These are phyloP conservation scores for Pluvialis apricaria DNA, from an alignment of 2,113 vertebrate species.

Conservation along the genomic window DNA sequence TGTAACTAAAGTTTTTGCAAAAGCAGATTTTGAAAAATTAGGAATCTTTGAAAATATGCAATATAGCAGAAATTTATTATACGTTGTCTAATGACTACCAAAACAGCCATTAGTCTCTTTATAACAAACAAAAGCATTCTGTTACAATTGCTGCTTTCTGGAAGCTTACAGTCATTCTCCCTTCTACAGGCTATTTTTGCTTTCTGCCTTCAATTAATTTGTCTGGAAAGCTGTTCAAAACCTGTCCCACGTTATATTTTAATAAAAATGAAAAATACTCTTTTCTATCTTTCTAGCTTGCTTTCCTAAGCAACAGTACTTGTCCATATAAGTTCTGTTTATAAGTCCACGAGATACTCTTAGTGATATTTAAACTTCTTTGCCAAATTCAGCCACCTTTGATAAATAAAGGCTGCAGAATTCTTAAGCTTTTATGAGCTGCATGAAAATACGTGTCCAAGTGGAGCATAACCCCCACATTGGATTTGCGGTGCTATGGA, in stretches of 20 bases:
- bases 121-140: conserved; percentile 3
- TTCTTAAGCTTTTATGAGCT: not conserved
- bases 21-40: conserved; percentile 10
- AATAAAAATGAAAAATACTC: not conserved
- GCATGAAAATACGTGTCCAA: not conserved
- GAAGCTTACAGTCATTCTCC: not conserved
- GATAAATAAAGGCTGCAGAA: not conserved
- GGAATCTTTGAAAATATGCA: not conserved
- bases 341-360: not conserved
- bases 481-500: not conserved
- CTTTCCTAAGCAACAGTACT: not conserved
- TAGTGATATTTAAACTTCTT: not conserved
- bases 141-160: not conserved
- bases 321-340: not conserved
- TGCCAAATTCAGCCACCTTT: not conserved
- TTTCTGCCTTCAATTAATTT: conserved; percentile 23
- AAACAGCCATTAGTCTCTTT: not conserved
- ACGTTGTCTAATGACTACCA: not conserved
- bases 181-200: not conserved
- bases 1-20: not conserved
- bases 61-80: not conserved
- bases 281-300: not conserved
- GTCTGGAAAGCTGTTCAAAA: conserved; percentile 12
- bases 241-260: not conserved
- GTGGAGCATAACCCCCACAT: not conserved